phyloP scores from a whole-genome alignment of 1,140 invertebrate species.

The Zelostemma sp. region DNA sequence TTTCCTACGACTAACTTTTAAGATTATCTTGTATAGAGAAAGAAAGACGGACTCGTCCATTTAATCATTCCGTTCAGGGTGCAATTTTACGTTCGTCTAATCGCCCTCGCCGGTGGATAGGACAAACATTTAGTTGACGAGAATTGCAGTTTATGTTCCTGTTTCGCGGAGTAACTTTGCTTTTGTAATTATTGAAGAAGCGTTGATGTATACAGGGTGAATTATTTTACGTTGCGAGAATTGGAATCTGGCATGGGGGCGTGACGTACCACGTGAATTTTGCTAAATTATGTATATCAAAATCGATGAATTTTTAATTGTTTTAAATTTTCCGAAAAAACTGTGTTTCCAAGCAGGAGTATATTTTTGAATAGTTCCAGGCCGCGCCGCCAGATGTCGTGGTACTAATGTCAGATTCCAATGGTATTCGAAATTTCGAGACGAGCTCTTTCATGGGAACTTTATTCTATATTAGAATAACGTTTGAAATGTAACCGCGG shows the following conservation, averaged over 20 bases:
- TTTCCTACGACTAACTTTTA: slow-evolving; percentile 50
- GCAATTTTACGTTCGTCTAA: slow-evolving; percentile 38
- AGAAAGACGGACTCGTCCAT: slow-evolving; percentile 17
- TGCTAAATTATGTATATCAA: no score
- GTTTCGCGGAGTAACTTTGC: slow-evolving; percentile 53
- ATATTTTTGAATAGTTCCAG: no score
- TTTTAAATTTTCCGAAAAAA: neutral
- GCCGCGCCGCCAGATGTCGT: no score
- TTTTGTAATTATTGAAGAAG: slow-evolving; percentile 38
- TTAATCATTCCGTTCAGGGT: slow-evolving; percentile 45
- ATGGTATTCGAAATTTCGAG: neutral
- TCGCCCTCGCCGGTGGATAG: slow-evolving; percentile 43
- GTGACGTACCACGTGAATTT: no score
- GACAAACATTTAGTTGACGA: slow-evolving; percentile 33
- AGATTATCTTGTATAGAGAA: slow-evolving; percentile 26
- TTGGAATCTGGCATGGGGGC: no score
- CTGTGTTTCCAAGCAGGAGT: no score
- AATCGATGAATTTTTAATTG: no score
- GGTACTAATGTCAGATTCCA: no score
- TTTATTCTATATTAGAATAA: slow-evolving; percentile 48
- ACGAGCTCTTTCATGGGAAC: slow-evolving; percentile 1
- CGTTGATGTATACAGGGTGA: slow-evolving; percentile 58
- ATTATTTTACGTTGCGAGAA: slow-evolving; percentile 40
- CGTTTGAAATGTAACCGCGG: slow-evolving; percentile 11
- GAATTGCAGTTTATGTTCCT: slow-evolving; percentile 62